These are phyloP conservation scores for Coptodon bakossiorum DNA, from an alignment of 2,113 vertebrate genomes.

Conservation along the genomic window DNA sequence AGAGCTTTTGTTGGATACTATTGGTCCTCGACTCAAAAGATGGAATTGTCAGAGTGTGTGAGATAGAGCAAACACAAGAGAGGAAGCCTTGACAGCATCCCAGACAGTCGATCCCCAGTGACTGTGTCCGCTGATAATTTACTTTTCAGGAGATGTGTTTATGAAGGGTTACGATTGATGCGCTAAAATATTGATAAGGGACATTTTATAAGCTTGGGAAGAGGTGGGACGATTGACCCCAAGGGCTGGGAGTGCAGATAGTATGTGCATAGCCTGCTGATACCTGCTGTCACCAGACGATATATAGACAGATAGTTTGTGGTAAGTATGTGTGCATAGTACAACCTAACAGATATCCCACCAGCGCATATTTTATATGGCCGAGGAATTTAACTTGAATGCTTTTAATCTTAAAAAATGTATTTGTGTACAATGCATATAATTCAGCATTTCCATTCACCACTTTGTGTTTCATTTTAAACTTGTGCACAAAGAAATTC, in stretches of 20 bases:
- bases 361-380: fast-evolving
- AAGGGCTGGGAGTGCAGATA: background rate
- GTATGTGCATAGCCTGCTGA: background rate
- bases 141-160: conserved; percentile 65
- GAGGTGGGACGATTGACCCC: conserved; percentile 50
- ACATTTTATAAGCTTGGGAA: conserved; percentile 61
- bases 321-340: background rate
- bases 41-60: conserved; percentile 46
- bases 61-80: conserved; percentile 22
- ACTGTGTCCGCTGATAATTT: conserved; percentile 55
- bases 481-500: background rate
- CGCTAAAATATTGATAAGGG: conserved; percentile 69
- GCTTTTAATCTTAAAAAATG: background rate
- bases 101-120: conserved; percentile 62
- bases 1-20: conserved; percentile 42
- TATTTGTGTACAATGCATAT: background rate
- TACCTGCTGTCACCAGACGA: background rate
- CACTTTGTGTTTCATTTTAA: background rate
- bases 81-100: conserved; percentile 29
- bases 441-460: background rate
- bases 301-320: background rate
- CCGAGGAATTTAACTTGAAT: background rate
- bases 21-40: conserved; percentile 35
- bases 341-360: background rate
- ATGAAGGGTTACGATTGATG: conserved; percentile 64